phyloP scores from a whole-genome alignment of 1,140 invertebrate genomes.

The Lethrus apterus region DNA sequence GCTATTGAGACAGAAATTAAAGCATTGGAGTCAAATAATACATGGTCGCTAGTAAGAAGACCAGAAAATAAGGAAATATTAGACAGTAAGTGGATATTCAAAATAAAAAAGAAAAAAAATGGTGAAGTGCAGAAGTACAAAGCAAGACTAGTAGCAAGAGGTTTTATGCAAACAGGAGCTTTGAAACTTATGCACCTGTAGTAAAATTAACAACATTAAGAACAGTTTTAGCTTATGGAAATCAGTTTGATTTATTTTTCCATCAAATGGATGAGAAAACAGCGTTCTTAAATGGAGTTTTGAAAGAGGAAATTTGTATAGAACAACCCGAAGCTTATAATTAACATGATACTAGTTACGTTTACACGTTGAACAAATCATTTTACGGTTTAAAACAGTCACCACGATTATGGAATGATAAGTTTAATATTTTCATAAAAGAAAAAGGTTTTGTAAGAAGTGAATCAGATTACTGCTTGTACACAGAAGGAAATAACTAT shows the following conservation, averaged over 20 bases:
- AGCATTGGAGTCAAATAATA: constrained; percentile 15
- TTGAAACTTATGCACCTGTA: constrained; percentile 30
- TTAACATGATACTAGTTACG: constrained; percentile 18
- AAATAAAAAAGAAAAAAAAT: constrained; percentile 14
- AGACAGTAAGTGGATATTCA: constrained; percentile 21
- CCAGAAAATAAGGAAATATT: constrained; percentile 16
- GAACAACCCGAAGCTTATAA: constrained; percentile 32
- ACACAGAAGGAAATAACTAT: background rate
- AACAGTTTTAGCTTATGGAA: constrained; percentile 21
- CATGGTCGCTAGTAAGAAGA: constrained; percentile 7
- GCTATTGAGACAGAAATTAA: constrained; percentile 17
- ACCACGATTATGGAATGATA: constrained; percentile 34
- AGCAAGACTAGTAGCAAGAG: constrained; percentile 37
- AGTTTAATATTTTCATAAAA: constrained; percentile 23
- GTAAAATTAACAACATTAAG: constrained; percentile 31
- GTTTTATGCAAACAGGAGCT: too few relatives aligned
- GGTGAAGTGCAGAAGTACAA: constrained; percentile 11
- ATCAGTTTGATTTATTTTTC: constrained; percentile 13
- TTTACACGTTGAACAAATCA: constrained; percentile 29
- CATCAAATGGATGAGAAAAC: constrained; percentile 27
- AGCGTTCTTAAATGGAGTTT: constrained; percentile 28
- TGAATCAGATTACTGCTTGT: constrained; percentile 1
- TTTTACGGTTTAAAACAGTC: constrained; percentile 33
- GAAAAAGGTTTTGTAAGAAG: constrained; percentile 7
- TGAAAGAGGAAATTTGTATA: constrained; percentile 28